These are phyloP conservation scores for Bedellia somnulentella DNA, from an alignment of 2,888 invertebrate species.

Conservation along the genomic window DNA sequence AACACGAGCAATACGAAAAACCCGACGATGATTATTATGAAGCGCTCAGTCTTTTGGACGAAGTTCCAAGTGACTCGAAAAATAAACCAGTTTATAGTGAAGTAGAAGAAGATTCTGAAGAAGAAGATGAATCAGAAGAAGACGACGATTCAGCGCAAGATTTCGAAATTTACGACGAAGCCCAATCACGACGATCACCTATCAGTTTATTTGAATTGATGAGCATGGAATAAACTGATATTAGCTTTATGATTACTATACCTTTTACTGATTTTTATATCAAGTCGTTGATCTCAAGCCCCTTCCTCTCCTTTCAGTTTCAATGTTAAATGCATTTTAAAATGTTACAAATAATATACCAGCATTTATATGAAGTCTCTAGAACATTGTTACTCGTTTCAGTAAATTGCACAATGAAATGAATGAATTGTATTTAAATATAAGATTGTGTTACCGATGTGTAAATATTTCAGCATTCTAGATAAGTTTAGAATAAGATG, in stretches of 20 bases:
- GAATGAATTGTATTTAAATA: constrained; percentile 10
- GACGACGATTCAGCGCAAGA: constrained; percentile 11
- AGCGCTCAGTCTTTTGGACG: constrained; percentile 30
- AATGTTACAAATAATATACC: constrained; percentile 21
- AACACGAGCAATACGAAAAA: constrained; percentile 23
- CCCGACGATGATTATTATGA: constrained; percentile 29
- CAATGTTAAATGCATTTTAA: not conserved
- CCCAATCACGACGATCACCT: constrained; percentile 16
- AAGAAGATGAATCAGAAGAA: constrained; percentile 8
- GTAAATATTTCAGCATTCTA: constrained; percentile 43
- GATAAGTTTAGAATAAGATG: constrained; percentile 34
- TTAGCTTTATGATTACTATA: no score
- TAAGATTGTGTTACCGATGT: constrained; percentile 21
- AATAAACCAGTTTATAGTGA: constrained; percentile 10
- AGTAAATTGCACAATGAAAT: constrained; percentile 7
- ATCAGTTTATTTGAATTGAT: constrained; percentile 42
- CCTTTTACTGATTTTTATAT: constrained; percentile 1
- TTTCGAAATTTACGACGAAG: constrained; percentile 18
- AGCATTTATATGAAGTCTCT: constrained; percentile 24
- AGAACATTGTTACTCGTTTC: constrained; percentile 3
- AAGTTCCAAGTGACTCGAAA: constrained; percentile 12
- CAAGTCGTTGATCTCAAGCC: constrained; percentile 3
- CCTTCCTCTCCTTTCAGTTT: not conserved
- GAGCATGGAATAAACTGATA: constrained; percentile 42
- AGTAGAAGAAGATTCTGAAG: constrained; percentile 18